These are phyloP conservation scores for Mesorhabditis spiculigera DNA, from an alignment of 2,888 invertebrate species.

Conservation along the genomic window DNA sequence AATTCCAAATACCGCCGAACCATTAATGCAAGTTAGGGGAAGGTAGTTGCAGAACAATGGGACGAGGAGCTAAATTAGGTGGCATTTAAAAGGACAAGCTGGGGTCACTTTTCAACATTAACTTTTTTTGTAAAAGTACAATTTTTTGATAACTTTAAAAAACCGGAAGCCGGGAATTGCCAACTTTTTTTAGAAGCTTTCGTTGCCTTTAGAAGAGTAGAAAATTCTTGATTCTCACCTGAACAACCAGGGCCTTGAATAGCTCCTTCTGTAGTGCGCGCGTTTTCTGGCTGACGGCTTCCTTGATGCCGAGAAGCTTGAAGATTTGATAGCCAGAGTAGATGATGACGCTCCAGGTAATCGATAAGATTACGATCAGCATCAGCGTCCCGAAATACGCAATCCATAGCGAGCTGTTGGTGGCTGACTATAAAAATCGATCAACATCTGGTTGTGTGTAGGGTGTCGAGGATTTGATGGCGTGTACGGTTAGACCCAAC, in stretches of 20 bases:
- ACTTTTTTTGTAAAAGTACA: too few relatives aligned
- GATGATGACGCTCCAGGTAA: not conserved
- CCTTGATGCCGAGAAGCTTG: not conserved
- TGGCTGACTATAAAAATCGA: not conserved
- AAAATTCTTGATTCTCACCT: not conserved
- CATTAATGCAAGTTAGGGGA: not conserved
- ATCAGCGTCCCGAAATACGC: not conserved
- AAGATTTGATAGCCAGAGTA: not conserved
- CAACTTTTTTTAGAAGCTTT: too few relatives aligned
- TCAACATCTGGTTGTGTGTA: too few relatives aligned
- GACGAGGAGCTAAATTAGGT: too few relatives aligned
- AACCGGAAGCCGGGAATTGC: too few relatives aligned
- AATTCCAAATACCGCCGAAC: not conserved
- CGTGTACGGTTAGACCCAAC: too few relatives aligned
- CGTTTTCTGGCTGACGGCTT: not conserved
- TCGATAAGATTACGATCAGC: not conserved
- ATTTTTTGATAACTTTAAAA: too few relatives aligned
- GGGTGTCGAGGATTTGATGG: too few relatives aligned
- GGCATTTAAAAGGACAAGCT: too few relatives aligned
- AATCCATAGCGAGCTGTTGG: not conserved
- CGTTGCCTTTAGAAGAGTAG: too few relatives aligned
- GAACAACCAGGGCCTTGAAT: not conserved
- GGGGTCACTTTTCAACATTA: too few relatives aligned
- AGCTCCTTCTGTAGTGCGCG: not conserved
- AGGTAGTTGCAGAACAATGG: not conserved